Percentiles rank a stretch among this genome's conserved stretches.
Conservation (phyloP, 2,113 vertebrate genomes). For the Oncorhynchus tshawytscha region DNA sequence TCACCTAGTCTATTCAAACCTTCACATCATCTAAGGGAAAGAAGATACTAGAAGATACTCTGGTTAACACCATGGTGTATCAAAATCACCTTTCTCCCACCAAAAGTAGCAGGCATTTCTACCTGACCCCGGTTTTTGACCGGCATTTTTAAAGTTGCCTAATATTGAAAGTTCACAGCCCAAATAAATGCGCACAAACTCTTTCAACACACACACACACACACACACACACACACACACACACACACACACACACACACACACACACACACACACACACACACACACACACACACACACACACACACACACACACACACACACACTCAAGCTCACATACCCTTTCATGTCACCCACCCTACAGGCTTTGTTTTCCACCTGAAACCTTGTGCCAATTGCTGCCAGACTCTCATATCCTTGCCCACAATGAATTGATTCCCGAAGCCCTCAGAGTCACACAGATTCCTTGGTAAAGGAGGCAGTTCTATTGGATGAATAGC, state of each 20-base stretch:
- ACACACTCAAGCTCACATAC: background rate
- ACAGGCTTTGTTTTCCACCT: conserved; percentile 32
- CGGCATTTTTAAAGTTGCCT: too few species aligned
- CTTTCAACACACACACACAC: background rate
- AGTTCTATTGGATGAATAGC: conserved; percentile 95
- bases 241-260: conserved; percentile 2
- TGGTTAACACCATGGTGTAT: conserved; percentile 1
- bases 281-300: conserved; percentile 3
- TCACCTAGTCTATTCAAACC: conserved; percentile 45
- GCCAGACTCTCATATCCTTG: conserved; percentile 74
- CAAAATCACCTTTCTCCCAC: conserved; percentile 1
- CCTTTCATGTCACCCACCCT: background rate
- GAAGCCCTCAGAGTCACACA: conserved; percentile 80
- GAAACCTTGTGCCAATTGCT: conserved; percentile 67
- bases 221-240: conserved; percentile 11
- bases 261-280: background rate
- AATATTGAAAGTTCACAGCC: too few species aligned
- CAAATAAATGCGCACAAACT: too few species aligned
- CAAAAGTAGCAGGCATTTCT: conserved; percentile 23
- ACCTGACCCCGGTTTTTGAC: conserved; percentile 4
- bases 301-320: background rate
- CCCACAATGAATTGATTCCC: conserved; percentile 79
- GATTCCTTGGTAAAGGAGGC: conserved; percentile 84
- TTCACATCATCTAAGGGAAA: conserved; percentile 65
- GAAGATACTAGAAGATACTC: conserved; percentile 22